Evolutionary conservation across 2,888 invertebrate species (phyloP), one percentile per base, ranked within the genome.

Genomic region (Chloroclysta siterata): DNA sequence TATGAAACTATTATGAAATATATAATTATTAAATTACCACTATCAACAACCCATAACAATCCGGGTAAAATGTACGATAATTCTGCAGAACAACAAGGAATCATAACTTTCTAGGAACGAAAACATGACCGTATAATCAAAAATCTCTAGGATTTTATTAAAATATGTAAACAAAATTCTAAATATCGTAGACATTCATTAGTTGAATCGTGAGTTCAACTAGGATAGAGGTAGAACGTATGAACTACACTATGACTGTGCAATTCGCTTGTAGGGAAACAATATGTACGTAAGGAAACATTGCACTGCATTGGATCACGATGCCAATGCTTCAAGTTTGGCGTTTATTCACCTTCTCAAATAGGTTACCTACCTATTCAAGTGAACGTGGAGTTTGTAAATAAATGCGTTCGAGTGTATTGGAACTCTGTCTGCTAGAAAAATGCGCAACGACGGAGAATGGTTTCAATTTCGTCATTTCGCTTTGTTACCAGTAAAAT

Each of bases 281-380:
- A 46, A 46, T 46, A 46, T 46, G 17, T 10, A 11, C 11, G 8
- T 11, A 8, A 11, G 36, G 11, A 39, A 39, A 39, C 36, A 39
- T 17, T 46, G 17, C 17, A 46, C 36, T 46, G 17, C 46, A 46
- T 46, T 17, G 46, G 17, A 17, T 46, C 46, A 11, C 46, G 44
- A 44, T 44, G 17, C 46, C 17, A 46, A 46, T 11, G 11, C 46
- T 46, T 46, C 46, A 46, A 46, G 46, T 46, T 46, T 11, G 17
- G 17, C 11, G 46, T 46, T 46, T 46, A 17, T 46, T 46, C 17
- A 17, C 46, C 17, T 11, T 46, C 46, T 39, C 36, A 39, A 17
- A 46, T 46, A 39, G 36, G 17, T 46, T 17, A 46, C 17, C 10
- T 17, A 46, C 17, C 10, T 46, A 46, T 17, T 46, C 11, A 11